Evolutionary conservation across 2,113 vertebrate species (phyloP), one percentile per base, ranked within the genome.

Genomic region (Diphyllodes magnificus): DNA sequence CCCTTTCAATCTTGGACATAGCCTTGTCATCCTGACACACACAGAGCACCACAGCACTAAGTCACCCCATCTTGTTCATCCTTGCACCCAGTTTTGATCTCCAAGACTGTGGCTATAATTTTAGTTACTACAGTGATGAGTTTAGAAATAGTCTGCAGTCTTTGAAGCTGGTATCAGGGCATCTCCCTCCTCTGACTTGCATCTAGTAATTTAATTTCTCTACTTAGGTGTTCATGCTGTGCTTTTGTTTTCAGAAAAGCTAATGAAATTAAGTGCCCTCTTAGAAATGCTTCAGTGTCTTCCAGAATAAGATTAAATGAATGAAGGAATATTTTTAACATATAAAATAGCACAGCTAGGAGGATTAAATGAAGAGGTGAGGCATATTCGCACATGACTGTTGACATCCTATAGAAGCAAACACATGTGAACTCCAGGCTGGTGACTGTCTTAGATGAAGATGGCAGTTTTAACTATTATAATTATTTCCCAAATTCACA

Each of bases 241-340:
- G 71, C 86, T 94, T 97, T 93, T 87, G 69, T 95, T 94, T 91
- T 73, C 61, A 91, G 85, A 89, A 96, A 95, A 83, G 66, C 39
- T 95, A 96, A 97, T 97, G 86, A 95, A 94, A 95, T 97, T 97
- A 95, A 82, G 57, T 56, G 13, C 42, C 15, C 47, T 90, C 64
- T 86, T 87, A 92, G 77, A 96, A 97, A 96, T 91, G 86, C 33
- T 94, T 92, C 75, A 89, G 40, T 61, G 50, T 80, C 83, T 96
- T 94, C 65, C 86, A 88, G 87, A 86, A 94, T 71, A 97, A 86
- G 72, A 96, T 84, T 78, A 93, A 96, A 86, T 61, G 81, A 88
- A 92, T 83, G 65, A 77, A 78, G 76, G 33, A 76, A 84, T 86
- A 57, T 76, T 96, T 66, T 90, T 82, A 73, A 69, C 39, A 63